Evolutionary conservation across 2,888 invertebrate species (phyloP).

Genomic region (Patella pellucida): DNA sequence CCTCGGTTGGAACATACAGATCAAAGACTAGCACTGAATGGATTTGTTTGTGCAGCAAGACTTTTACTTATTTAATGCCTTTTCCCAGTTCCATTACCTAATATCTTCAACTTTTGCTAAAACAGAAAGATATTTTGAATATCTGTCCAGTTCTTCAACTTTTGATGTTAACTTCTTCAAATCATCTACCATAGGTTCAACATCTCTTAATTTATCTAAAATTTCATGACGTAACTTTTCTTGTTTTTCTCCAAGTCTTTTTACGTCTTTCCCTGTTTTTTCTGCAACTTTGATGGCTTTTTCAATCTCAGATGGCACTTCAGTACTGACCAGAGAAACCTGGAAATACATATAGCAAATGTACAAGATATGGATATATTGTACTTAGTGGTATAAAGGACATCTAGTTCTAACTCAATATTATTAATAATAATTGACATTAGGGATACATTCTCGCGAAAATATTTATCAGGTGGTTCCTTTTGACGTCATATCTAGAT

Average conservation of each 20-base stretch:
- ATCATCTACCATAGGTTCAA: constrained; percentile 51
- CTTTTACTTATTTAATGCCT: not conserved
- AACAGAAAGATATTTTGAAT: constrained; percentile 58
- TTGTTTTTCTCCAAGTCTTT: constrained; percentile 44
- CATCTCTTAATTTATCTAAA: constrained; percentile 47
- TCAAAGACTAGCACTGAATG: too few species aligned
- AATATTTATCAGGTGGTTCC: too few species aligned
- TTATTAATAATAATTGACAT: too few species aligned
- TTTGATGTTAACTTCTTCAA: constrained; percentile 48
- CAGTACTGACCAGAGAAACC: constrained; percentile 61
- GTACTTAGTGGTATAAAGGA: too few species aligned
- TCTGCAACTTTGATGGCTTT: constrained; percentile 59
- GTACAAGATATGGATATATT: too few species aligned
- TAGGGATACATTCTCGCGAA: too few species aligned
- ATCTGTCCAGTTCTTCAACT: constrained; percentile 55
- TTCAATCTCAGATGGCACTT: constrained; percentile 62
- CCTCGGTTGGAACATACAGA: too few species aligned
- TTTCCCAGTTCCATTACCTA: constrained; percentile 47
- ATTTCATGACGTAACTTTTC: constrained; percentile 55
- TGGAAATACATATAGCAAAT: constrained; percentile 32
- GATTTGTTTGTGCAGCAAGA: not conserved
- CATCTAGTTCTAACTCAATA: too few species aligned
- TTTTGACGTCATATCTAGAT: too few species aligned
- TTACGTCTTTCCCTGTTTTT: constrained; percentile 42
- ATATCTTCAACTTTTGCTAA: constrained; percentile 60